Conservation (phyloP, 2,888 invertebrate species). For the Drosophila yooni region DNA sequence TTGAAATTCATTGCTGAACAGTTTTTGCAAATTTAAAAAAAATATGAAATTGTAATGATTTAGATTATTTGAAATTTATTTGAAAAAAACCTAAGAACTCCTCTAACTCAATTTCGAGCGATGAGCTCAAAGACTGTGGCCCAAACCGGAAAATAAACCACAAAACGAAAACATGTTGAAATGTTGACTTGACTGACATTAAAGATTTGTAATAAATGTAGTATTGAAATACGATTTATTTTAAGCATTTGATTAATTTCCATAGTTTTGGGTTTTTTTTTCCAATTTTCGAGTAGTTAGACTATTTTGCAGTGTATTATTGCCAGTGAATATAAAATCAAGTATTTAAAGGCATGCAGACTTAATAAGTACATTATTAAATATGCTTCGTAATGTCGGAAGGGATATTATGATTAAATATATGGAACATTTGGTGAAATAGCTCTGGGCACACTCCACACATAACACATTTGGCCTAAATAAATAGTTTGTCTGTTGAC, state of each 20-base stretch:
- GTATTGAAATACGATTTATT: neutral
- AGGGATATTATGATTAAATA: slow-evolving; percentile 37
- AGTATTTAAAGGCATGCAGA: neutral
- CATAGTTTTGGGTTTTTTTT: neutral
- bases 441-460: slow-evolving; percentile 16
- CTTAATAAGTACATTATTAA: slow-evolving; percentile 7
- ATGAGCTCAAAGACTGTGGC: too few relatives aligned
- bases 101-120: neutral
- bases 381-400: slow-evolving; percentile 2
- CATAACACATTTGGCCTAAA: slow-evolving; percentile 55
- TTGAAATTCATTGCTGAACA: neutral
- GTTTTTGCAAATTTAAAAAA: neutral
- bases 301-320: neutral
- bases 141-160: neutral
- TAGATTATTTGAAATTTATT: neutral
- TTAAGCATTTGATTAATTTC: neutral
- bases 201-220: neutral
- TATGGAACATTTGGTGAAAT: slow-evolving; percentile 44
- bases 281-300: neutral
- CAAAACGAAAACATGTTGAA: neutral
- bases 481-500: slow-evolving; percentile 45
- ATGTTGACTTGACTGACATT: neutral
- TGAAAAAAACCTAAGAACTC: neutral
- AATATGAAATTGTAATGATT: neutral
- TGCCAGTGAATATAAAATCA: neutral